These are phyloP conservation scores for Parascotia fuliginaria DNA, from an alignment of 2,888 invertebrate genomes.

Conservation along the genomic window DNA sequence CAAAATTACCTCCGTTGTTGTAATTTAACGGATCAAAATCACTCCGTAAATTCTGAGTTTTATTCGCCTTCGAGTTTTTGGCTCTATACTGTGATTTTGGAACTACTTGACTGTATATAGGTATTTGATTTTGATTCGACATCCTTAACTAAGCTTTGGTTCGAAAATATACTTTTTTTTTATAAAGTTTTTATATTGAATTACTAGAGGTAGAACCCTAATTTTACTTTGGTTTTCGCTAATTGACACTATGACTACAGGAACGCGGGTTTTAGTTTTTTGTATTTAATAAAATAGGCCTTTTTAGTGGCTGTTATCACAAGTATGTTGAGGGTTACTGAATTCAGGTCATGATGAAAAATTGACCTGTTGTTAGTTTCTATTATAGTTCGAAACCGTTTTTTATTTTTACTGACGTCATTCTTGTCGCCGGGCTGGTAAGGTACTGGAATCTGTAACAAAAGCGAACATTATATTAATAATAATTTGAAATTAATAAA, in stretches of 20 bases:
- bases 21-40: constrained; percentile 88
- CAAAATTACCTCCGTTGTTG: constrained; percentile 83
- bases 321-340: constrained; percentile 27
- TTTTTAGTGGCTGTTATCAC: constrained; percentile 56
- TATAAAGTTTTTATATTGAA: constrained; percentile 19
- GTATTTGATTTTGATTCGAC: constrained; percentile 81
- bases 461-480: constrained; percentile 16
- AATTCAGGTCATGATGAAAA: constrained; percentile 32
- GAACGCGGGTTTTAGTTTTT: constrained; percentile 59
- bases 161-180: constrained; percentile 50
- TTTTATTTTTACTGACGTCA: constrained; percentile 22
- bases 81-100: constrained; percentile 74
- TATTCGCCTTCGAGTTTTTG: constrained; percentile 55
- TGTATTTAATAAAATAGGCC: constrained; percentile 53
- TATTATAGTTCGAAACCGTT: constrained; percentile 13
- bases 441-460: constrained; percentile 44
- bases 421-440: constrained; percentile 16
- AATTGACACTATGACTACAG: constrained; percentile 76
- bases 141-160: constrained; percentile 78
- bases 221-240: constrained; percentile 68
- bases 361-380: constrained; percentile 11
- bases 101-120: constrained; percentile 82
- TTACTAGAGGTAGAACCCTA: constrained; percentile 32
- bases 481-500: no score
- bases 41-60: constrained; percentile 67